Percentiles rank a stretch among this genome's conserved stretches.
These are phyloP conservation scores for Crotalus helleri DNA, from an alignment of 2,113 vertebrate genomes.

Conservation along the genomic window DNA sequence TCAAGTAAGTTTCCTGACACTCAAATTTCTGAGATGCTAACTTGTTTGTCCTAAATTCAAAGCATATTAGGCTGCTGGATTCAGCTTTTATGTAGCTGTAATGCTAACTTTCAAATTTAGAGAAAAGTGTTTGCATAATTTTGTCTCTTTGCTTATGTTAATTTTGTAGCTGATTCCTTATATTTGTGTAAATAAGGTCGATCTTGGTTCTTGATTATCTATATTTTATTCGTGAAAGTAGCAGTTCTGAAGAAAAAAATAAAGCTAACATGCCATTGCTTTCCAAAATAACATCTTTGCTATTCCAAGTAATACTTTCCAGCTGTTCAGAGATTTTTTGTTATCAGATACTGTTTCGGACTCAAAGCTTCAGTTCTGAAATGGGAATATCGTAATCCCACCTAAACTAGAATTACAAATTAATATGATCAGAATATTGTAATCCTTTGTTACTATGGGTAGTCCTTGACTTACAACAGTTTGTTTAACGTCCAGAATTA, in stretches of 20 bases:
- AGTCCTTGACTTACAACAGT: not conserved
- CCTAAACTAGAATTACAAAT: not conserved
- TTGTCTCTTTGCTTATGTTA: not conserved
- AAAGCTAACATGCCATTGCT: not conserved
- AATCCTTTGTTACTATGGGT: not conserved
- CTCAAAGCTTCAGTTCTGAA: not conserved
- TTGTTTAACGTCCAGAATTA: not conserved
- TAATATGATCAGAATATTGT: not conserved
- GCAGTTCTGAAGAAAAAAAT: not conserved
- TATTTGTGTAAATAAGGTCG: not conserved
- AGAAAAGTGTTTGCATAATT: slow-evolving; percentile 1
- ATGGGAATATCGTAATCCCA: not conserved
- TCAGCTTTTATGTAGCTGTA: slow-evolving; percentile 23
- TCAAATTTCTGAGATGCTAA: slow-evolving; percentile 12
- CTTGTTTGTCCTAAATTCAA: slow-evolving; percentile 24
- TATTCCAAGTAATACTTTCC: not conserved
- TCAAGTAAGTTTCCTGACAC: slow-evolving; percentile 46
- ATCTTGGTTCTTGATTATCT: not conserved
- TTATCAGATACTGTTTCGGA: not conserved
- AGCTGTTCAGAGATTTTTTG: not conserved
- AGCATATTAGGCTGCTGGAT: slow-evolving; percentile 29
- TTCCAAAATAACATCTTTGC: not conserved
- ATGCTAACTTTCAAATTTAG: slow-evolving; percentile 13
- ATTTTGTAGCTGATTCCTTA: not conserved
- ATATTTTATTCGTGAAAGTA: not conserved